Conservation (phyloP, 2,113 vertebrate genomes). For the Lepus americanus region DNA sequence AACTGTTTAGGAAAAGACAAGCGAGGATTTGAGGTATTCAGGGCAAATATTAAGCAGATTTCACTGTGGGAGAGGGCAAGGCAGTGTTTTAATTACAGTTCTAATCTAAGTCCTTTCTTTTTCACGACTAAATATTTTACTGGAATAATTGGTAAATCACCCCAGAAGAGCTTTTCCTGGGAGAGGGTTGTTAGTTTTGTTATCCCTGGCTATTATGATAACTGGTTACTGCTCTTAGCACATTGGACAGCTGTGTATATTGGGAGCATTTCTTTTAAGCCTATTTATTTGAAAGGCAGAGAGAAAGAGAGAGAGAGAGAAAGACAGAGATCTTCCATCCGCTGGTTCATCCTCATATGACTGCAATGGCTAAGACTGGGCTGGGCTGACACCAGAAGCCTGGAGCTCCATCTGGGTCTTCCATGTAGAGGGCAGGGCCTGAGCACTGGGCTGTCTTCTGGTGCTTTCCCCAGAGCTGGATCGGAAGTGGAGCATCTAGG, state of each 20-base stretch:
- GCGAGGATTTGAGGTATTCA: background rate
- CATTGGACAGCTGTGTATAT: background rate
- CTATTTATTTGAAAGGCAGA: too few species aligned
- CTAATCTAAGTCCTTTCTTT: background rate
- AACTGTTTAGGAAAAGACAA: background rate
- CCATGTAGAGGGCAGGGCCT: too few species aligned
- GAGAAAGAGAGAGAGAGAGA: too few species aligned
- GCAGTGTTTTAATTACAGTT: background rate
- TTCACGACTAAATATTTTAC: background rate
- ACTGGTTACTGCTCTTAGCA: background rate
- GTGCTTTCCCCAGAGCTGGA: too few species aligned
- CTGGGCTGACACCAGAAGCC: too few species aligned
- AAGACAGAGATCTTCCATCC: too few species aligned
- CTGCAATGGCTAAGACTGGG: too few species aligned
- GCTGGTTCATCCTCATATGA: too few species aligned
- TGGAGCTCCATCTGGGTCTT: too few species aligned
- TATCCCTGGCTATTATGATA: slow-evolving; percentile 14
- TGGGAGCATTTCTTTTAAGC: background rate
- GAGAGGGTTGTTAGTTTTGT: slow-evolving; percentile 42
- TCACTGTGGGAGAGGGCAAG: background rate
- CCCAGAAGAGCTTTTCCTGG: background rate
- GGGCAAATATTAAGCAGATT: background rate
- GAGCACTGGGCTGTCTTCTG: too few species aligned
- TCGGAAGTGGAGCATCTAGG: too few species aligned
- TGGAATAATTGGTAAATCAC: slow-evolving; percentile 5